Percentiles rank a stretch among this genome's conserved stretches.
Conservation (phyloP, 2,888 invertebrate genomes). For the Clitarchus hookeri region DNA sequence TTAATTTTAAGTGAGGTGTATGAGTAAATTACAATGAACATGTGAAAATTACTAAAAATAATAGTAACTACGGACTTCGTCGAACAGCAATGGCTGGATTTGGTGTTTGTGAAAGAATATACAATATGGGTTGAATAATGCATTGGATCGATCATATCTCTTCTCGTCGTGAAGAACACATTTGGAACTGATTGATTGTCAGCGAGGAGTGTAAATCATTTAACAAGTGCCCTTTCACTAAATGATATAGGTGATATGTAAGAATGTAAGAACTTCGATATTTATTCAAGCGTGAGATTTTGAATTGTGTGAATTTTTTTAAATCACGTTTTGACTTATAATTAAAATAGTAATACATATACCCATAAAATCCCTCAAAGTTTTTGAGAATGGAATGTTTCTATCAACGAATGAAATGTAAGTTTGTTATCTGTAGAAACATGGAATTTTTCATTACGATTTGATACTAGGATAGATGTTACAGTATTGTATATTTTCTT, state of each 20-base stretch:
- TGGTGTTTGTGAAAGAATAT: constrained; percentile 23
- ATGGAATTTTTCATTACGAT: background rate
- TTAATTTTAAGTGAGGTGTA: too few relatives aligned
- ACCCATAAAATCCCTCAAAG: background rate
- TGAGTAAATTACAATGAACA: too few relatives aligned
- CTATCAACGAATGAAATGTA: constrained; percentile 1
- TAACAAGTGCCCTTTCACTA: constrained; percentile 1
- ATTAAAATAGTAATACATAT: background rate
- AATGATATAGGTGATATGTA: background rate
- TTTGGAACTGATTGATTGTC: background rate
- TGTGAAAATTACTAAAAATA: too few relatives aligned
- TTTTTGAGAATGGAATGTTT: background rate
- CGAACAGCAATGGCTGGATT: background rate
- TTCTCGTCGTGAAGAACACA: background rate
- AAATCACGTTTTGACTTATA: background rate
- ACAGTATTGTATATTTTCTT: background rate
- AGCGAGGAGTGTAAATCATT: background rate
- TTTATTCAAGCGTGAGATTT: background rate
- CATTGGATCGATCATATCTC: background rate
- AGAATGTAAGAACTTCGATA: background rate
- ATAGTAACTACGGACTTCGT: too few relatives aligned
- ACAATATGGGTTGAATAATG: background rate
- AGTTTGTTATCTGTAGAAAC: background rate
- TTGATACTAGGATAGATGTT: background rate
- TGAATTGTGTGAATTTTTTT: background rate